Base-by-base conservation (phyloP, 2,888 invertebrate genomes). In the Cerastis rubricosa region DNA sequence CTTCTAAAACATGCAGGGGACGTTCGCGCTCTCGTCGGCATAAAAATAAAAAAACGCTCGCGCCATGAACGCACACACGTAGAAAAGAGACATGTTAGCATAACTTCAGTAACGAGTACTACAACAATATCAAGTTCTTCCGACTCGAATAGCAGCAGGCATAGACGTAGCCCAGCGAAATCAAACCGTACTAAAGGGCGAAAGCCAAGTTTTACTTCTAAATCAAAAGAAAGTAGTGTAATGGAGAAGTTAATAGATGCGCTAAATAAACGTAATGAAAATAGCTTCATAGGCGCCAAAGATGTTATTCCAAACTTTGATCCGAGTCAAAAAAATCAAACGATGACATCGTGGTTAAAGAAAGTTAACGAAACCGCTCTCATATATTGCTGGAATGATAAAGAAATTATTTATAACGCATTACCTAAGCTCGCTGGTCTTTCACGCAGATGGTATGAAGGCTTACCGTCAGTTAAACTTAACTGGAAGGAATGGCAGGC, bases 391-490 rank as follows among this genome's bases (percentile, higher is more conserved):
- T 59, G 59, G 29, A 61, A 61, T 61, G 29, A 61, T 61, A 61
- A 61, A 35, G 61, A 61, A 61, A 61, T 61, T 19, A 61, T 61
- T 29, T 61, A 35, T 35, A 61, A 61, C 35, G 61, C 61, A 61
- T 61, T 61, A 61, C 61, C 61, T 19, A 61, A 61, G 61, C 61
- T 61, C 61, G 35, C 61, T 7, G 61, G 61, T 35, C 61, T 61
- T 61, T 64, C 64, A 64, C 64, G 64, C n/a, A 65, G 45, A 65
- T 65, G 65, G 65, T 65, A 65, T 65, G 65, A 65, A 25, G 65
- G 65, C 65, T 65, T 64, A n/a, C 7, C 64, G 64, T 45, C 64
- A n/a, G 64, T 45, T 64, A 64, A 17, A 40, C 63, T 64, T 64
- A 64, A 35, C 29, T 61, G 61, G 61, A 61, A 64, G 63, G 63